Base-by-base conservation (phyloP, 2,797 vertebrate genomes). In the Lagodon rhomboides region DNA sequence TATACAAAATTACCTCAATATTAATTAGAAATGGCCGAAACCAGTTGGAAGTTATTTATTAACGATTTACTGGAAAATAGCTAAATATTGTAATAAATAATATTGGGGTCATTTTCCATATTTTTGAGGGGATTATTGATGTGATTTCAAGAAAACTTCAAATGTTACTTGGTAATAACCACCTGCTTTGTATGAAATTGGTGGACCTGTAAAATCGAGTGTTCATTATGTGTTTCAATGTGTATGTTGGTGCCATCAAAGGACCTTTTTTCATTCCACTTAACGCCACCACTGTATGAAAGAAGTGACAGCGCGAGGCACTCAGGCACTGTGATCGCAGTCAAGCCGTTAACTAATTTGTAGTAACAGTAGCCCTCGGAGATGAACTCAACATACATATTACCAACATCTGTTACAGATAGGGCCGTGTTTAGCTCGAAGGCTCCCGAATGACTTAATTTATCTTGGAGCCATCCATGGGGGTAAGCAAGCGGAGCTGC, bases 361-460 rank as follows among this genome's bases (percentile, higher is more conserved):
- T 67, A n/a, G 0, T 56, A 75, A 79, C 56, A n/a, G 46, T 54
- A 53, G 60, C 47, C 56, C 22, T 60, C 9, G 5, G 58, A 79
- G 65, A 80, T 75, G 66, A 87, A 77, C 16, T 66, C 22, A 53
- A 58, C 30, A 49, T 53, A 59, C 34, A 10, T 30, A 78, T 75
- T 81, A 69, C 70, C 54, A 79, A 54, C 41, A 68, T 68, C 56
- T 66, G 38, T 60, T 77, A 22, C 20, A 30, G 34, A 16, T 11
- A 23, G 22, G 44, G 12, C 22, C 10, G 34, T 47, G 53, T 69
- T 82, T 71, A 70, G 54, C 70, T 27, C 46, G 0, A 4, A 56
- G 69, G 62, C 64, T 22, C 41, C 17, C 44, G 68, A 69, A 73
- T 66, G 20, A 47, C 61, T 74, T 22, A n/a, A 83, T 54, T 68